phyloP scores from a whole-genome alignment of 2,888 invertebrate genomes.

The Ceraclea dissimilis region DNA sequence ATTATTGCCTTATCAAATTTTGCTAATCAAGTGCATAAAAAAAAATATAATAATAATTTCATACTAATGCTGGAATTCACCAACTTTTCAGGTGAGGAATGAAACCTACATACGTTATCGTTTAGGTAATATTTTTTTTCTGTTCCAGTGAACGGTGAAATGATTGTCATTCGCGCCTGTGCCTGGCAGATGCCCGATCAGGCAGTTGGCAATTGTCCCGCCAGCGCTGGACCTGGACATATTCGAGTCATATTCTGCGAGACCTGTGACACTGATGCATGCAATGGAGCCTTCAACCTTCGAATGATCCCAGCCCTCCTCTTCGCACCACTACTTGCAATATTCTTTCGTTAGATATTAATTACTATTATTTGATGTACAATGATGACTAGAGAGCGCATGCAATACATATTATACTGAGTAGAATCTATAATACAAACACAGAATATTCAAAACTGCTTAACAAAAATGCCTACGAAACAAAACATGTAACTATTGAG shows the following conservation, averaged over 20 bases:
- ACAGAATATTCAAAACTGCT: too few relatives aligned
- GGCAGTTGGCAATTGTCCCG: conserved; percentile 45
- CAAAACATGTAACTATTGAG: too few relatives aligned
- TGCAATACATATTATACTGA: too few relatives aligned
- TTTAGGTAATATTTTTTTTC: background rate
- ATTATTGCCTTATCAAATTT: too few relatives aligned
- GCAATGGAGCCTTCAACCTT: conserved; percentile 49
- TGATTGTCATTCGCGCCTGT: conserved; percentile 51
- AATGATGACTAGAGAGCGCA: too few relatives aligned
- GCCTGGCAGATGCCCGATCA: conserved; percentile 51
- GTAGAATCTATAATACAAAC: too few relatives aligned
- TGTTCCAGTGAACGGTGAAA: conserved; percentile 46
- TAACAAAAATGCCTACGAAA: too few relatives aligned
- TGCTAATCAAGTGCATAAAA: too few relatives aligned
- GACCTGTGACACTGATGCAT: conserved; percentile 61
- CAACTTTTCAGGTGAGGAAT: too few relatives aligned
- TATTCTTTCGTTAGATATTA: conserved; percentile 8
- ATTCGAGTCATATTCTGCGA: conserved; percentile 54
- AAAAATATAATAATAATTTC: too few relatives aligned
- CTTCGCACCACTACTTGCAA: conserved; percentile 35
- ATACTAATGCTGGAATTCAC: too few relatives aligned
- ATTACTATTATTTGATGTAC: background rate
- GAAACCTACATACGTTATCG: too few relatives aligned
- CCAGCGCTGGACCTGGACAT: conserved; percentile 42
- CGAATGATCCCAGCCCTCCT: conserved; percentile 40